Evolutionary conservation across 1,140 invertebrate species (phyloP).

Genomic region (Lysiphlebus fabarum): DNA sequence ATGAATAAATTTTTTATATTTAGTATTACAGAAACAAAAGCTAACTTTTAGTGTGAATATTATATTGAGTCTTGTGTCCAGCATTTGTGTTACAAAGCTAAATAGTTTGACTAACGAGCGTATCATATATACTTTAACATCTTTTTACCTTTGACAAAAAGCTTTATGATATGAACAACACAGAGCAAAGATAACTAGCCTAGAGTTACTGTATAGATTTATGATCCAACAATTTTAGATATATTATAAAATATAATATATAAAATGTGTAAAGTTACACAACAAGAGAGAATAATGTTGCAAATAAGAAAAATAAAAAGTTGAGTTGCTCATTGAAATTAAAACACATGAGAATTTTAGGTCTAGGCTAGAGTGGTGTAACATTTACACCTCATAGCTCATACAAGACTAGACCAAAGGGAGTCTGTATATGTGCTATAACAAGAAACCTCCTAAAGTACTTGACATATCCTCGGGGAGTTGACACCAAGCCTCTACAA

Average conservation of each 20-base stretch:
- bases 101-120: no score
- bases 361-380: slow-evolving; percentile 10
- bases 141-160: no score
- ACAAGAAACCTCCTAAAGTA: slow-evolving; percentile 5
- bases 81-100: no score
- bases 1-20: slow-evolving; percentile 12
- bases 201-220: no score
- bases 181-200: no score
- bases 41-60: not conserved
- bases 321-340: slow-evolving; percentile 1
- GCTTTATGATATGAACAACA: no score
- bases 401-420: slow-evolving; percentile 2
- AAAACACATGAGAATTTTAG: slow-evolving; percentile 5
- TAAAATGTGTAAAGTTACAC: not conserved
- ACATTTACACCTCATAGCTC: not conserved
- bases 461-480: not conserved
- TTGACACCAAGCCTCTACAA: no score
- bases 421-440: not conserved
- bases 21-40: slow-evolving; percentile 4
- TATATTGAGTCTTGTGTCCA: slow-evolving; percentile 23
- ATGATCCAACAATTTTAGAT: not conserved
- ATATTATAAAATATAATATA: slow-evolving; percentile 1
- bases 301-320: not conserved
- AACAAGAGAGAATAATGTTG: not conserved
- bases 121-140: no score